phyloP scores from a whole-genome alignment of 2,113 vertebrate species.

The Dasypus novemcinctus region DNA sequence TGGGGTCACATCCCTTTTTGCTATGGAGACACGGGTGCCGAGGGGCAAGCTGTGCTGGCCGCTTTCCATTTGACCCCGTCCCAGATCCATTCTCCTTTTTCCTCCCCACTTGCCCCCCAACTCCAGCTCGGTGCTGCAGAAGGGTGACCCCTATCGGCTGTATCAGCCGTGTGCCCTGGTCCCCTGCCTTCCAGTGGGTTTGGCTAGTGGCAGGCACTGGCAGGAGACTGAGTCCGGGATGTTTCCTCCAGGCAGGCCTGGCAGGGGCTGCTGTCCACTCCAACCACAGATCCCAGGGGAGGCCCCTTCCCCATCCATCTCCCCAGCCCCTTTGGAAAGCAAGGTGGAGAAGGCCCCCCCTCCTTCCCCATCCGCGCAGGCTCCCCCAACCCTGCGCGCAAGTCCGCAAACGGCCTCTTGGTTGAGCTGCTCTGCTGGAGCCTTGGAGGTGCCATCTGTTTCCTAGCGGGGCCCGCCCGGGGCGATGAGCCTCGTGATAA shows the following conservation, averaged over 20 bases:
- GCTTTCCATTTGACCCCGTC: too few species aligned
- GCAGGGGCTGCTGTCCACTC: fast-evolving
- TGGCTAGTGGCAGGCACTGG: neutral
- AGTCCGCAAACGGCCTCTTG: neutral
- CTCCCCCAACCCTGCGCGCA: neutral
- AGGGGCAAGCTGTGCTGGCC: fast-evolving
- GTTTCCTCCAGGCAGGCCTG: too few species aligned
- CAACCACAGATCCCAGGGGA: fast-evolving
- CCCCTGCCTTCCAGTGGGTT: neutral
- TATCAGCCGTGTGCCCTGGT: too few species aligned
- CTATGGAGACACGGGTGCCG: neutral
- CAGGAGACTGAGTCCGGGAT: too few species aligned
- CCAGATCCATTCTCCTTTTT: neutral
- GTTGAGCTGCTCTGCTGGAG: neutral
- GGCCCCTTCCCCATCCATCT: neutral
- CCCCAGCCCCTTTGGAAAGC: neutral
- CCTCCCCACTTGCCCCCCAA: neutral
- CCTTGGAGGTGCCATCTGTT: neutral
- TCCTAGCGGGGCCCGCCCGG: neutral
- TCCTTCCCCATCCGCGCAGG: neutral
- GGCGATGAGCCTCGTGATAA: fast-evolving
- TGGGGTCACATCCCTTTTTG: too few species aligned
- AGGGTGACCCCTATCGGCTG: neutral
- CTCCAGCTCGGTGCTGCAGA: neutral
- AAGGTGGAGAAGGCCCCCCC: neutral